A percentile compares a stretch with the other conserved stretches of the same genome.
Evolutionary conservation across 2,888 invertebrate genomes (phyloP).

Genomic region (Notocelia uddmanniana): DNA sequence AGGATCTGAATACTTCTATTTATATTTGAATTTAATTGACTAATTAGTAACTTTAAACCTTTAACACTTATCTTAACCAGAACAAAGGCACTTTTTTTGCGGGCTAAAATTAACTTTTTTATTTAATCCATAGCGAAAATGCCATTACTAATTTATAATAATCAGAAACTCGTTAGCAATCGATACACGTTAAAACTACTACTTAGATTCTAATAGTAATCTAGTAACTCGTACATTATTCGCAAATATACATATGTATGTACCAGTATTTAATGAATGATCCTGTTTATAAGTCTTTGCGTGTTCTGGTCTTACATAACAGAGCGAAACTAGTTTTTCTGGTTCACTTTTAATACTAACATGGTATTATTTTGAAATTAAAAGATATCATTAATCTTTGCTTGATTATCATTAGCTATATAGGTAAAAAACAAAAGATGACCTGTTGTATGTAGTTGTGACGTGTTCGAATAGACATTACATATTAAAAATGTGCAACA

Average conservation of each 20-base stretch:
- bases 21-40: neutral
- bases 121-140: neutral
- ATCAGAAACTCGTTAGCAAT: neutral
- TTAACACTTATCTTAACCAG: neutral
- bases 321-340: constrained; percentile 27
- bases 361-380: neutral
- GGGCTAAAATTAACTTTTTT: neutral
- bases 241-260: neutral
- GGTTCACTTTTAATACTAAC: constrained; percentile 11
- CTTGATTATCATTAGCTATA: too few species aligned
- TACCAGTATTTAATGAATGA: neutral
- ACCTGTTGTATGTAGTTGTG: too few species aligned
- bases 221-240: neutral
- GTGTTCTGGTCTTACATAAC: constrained; percentile 17
- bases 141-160: constrained; percentile 2
- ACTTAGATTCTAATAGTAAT: neutral
- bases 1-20: neutral
- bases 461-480: too few species aligned
- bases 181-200: neutral
- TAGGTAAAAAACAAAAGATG: too few species aligned
- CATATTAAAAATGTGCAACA: too few species aligned
- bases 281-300: constrained; percentile 21
- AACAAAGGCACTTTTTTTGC: constrained; percentile 8
- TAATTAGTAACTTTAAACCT: neutral
- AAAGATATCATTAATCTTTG: neutral